A percentile compares a stretch with the other conserved stretches of the same genome.
These are phyloP conservation scores for Notodonta dromedarius DNA, from an alignment of 2,888 invertebrate genomes.

Conservation along the genomic window DNA sequence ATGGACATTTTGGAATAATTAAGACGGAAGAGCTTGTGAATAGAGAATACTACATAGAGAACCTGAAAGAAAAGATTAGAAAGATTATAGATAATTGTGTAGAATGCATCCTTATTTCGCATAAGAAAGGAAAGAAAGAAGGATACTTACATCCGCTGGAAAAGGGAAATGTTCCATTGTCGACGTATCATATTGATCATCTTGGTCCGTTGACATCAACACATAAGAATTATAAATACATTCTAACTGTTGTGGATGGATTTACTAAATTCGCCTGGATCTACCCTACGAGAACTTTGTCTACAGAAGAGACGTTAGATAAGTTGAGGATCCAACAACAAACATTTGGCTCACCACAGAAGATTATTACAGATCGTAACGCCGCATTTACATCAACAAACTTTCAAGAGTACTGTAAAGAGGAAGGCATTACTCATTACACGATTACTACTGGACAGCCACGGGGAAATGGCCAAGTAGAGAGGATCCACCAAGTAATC, in stretches of 20 bases:
- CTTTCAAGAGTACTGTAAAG: background rate
- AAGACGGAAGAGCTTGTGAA: background rate
- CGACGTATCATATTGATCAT: background rate
- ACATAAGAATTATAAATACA: background rate
- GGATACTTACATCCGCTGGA: background rate
- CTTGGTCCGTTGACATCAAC: background rate
- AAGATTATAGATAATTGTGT: background rate
- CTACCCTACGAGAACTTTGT: background rate
- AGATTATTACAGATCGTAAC: background rate
- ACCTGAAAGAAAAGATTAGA: background rate
- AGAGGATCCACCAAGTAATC: background rate
- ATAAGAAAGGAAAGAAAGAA: conserved; percentile 1
- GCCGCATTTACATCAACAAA: background rate
- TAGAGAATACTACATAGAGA: background rate
- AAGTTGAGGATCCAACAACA: background rate
- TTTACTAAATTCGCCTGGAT: background rate
- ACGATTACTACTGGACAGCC: background rate
- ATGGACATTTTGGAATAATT: background rate
- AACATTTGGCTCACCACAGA: background rate
- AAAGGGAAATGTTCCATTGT: background rate
- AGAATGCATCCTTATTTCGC: background rate
- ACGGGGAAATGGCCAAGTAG: background rate
- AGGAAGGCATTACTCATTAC: background rate
- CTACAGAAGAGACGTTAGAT: background rate
- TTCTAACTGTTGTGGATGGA: conserved; percentile 1